Evolutionary conservation across 2,797 vertebrate species (phyloP), one percentile per base, ranked within the genome.

Genomic region (Orestias chungarensis): DNA sequence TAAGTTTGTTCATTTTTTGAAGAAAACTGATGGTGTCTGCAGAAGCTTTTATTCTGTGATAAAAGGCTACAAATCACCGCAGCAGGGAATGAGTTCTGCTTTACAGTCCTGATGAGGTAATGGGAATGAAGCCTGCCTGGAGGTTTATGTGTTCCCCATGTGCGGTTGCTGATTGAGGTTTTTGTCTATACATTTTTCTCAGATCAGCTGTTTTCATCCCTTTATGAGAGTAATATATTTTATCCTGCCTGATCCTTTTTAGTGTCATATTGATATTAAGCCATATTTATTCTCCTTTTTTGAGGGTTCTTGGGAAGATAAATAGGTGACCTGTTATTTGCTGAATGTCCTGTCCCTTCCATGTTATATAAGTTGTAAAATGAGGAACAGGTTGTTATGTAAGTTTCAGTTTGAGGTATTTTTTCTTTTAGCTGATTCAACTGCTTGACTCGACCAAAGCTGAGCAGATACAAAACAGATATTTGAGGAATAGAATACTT

Each of bases 181-280:
- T 70, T 0, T 67, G 31, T 76, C 62, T 73, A 77, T 78, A 64
- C 80, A 59, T 87, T 59, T 69, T 10, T 10, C n/a, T 79, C 50
- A 27, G 68, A 73, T 74, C 69, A 8, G 38, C 66, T 70, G 3
- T 64, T 69, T 74, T 70, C 83, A 87, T 91, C 87, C 85, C 86
- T 90, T 83, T 66, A 85, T 76, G 64, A 82, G 66, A 79, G 81
- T 80, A 84, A 87, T 89, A 46, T 43, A 86, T 90, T 91, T 65
- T 74, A 88, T 91, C 87, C 85, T 89, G 86, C 70, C 89, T 76
- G 59, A 64, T 65, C 54, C 66, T 54, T 59, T 78, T 71, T 78
- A 64, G 38, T 73, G 73, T 83, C 86, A 49, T 44, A 29, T 66
- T 46, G 42, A 70, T 68, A 66, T 74, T 72, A 72, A 76, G 73